phyloP scores from a whole-genome alignment of 2,113 vertebrate genomes.

The Paraplagusia blochii region DNA sequence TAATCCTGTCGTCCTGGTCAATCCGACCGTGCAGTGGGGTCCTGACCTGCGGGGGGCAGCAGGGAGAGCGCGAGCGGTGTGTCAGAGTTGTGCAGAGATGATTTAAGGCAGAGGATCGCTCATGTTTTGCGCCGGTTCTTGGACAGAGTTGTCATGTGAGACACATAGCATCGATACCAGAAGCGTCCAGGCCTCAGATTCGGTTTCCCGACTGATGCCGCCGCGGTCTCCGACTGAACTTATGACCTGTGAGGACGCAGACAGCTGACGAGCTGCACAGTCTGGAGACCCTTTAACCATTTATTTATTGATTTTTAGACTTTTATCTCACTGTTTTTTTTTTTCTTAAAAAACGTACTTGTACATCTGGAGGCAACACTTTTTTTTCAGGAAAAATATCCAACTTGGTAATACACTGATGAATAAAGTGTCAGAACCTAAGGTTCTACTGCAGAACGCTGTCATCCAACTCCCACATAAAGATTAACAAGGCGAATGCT shows the following conservation, averaged over 20 bases:
- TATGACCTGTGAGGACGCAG: background rate
- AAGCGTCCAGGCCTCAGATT: constrained; percentile 23
- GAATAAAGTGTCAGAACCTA: too few relatives aligned
- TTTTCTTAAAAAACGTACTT: too few relatives aligned
- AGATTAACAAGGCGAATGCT: too few relatives aligned
- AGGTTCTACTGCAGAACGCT: too few relatives aligned
- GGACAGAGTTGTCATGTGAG: constrained; percentile 51
- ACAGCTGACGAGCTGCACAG: background rate
- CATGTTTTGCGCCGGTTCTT: constrained; percentile 32
- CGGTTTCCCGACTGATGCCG: constrained; percentile 42
- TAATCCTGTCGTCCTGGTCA: too few relatives aligned
- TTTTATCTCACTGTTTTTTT: too few relatives aligned
- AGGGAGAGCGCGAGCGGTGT: background rate
- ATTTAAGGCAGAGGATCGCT: constrained; percentile 35
- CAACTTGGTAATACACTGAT: too few relatives aligned
- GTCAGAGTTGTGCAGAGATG: constrained; percentile 21
- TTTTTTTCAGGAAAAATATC: too few relatives aligned
- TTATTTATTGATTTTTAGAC: background rate
- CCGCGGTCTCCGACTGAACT: constrained; percentile 10
- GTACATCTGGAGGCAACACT: too few relatives aligned
- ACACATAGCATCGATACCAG: constrained; percentile 38
- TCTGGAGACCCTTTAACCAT: constrained; percentile 9
- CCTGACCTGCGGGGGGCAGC: background rate
- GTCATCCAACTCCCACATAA: too few relatives aligned
- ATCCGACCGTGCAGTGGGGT: background rate